Percentiles rank a stretch among this genome's conserved stretches.
Evolutionary conservation across 2,113 vertebrate genomes (phyloP).

Genomic region (Ctenomys sociabilis): DNA sequence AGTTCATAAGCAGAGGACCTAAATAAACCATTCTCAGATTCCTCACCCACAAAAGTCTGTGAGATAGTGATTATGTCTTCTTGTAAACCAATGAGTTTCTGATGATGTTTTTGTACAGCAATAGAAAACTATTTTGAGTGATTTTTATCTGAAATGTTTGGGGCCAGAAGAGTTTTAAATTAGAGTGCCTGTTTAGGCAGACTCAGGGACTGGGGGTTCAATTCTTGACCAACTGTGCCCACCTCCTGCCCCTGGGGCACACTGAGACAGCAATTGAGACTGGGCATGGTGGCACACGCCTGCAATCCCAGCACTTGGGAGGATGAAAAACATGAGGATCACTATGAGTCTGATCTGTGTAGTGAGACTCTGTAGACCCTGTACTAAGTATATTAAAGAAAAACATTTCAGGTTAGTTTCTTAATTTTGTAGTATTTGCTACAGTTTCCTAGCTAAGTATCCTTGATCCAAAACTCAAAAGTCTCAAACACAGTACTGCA

Average conservation of each 20-base stretch:
- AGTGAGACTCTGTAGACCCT: no score
- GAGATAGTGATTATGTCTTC: not conserved
- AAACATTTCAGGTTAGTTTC: not conserved
- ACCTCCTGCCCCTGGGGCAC: no score
- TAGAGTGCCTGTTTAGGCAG: no score
- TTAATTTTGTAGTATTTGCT: not conserved
- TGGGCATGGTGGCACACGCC: no score
- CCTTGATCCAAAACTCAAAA: not conserved
- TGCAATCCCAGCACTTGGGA: no score
- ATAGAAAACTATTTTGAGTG: not conserved
- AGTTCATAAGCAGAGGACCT: not conserved
- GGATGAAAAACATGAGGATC: no score
- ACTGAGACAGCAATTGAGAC: no score
- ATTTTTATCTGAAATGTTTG: not conserved
- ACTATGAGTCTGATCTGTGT: no score
- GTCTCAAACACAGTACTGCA: not conserved
- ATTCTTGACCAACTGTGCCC: no score
- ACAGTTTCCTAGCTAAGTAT: not conserved
- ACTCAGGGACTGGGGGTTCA: no score
- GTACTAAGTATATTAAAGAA: no score
- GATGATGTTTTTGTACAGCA: not conserved
- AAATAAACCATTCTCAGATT: not conserved
- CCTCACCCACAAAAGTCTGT: not conserved
- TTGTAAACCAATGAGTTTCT: not conserved
- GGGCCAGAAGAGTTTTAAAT: not conserved